Conservation (phyloP, 2,888 invertebrate genomes). For the Bombyx huttoni region DNA sequence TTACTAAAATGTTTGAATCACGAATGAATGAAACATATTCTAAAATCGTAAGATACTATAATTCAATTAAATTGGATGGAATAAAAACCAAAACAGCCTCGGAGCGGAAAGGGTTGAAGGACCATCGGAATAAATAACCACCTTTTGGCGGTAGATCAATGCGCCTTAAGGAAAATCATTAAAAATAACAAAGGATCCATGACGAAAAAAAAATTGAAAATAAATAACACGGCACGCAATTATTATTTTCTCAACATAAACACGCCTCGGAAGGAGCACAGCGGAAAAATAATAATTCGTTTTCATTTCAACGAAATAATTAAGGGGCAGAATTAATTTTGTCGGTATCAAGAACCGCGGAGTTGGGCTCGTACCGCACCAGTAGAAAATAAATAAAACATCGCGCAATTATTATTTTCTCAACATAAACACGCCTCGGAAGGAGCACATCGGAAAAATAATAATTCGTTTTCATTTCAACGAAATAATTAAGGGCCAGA, state of each 20-base stretch:
- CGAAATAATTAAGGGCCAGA: conserved; percentile 2
- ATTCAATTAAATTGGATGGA: too few relatives aligned
- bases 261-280: not conserved
- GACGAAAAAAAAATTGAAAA: too few relatives aligned
- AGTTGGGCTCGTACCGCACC: conserved; percentile 1
- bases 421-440: not conserved
- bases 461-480: not conserved
- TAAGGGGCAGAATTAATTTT: conserved; percentile 3
- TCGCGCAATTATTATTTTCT: not conserved
- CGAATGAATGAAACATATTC: too few relatives aligned
- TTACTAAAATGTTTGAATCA: too few relatives aligned
- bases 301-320: conserved; percentile 1
- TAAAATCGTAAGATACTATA: too few relatives aligned
- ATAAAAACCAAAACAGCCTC: too few relatives aligned
- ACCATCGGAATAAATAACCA: too few relatives aligned
- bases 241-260: not conserved
- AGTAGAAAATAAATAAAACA: not conserved
- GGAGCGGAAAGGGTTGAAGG: too few relatives aligned
- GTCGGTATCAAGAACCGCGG: not conserved
- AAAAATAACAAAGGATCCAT: not conserved
- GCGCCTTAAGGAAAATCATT: too few relatives aligned
- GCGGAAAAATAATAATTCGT: not conserved
- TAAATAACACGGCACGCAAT: not conserved
- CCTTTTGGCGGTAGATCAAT: too few relatives aligned
- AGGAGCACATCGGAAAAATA: not conserved